These are phyloP conservation scores for Megaceryle torquata DNA, from an alignment of 2,113 vertebrate genomes.

Conservation along the genomic window DNA sequence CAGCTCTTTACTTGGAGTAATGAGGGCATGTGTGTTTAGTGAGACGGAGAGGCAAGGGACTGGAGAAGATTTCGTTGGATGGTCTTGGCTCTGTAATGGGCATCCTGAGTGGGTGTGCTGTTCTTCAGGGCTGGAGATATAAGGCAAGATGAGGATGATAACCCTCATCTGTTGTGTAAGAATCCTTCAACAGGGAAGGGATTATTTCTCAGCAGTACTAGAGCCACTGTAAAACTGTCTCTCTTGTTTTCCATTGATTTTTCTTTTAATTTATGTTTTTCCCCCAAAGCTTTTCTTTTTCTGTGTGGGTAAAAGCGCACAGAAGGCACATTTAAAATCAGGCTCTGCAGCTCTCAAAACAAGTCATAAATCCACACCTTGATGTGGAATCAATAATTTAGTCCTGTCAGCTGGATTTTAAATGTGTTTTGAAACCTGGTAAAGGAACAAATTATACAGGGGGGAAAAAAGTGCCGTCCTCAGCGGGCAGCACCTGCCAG, in stretches of 20 bases:
- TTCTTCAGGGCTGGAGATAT: neutral
- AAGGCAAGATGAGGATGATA: neutral
- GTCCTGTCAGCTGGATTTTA: neutral
- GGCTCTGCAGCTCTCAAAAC: neutral
- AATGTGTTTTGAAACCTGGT: neutral
- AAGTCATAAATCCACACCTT: neutral
- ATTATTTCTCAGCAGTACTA: neutral
- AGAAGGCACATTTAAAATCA: neutral
- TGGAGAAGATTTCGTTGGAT: fast-evolving
- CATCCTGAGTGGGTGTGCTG: neutral
- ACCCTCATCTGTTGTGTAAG: fast-evolving
- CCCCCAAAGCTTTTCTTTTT: neutral
- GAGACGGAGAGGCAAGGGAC: neutral
- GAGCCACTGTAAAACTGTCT: neutral
- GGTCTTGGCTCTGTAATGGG: neutral
- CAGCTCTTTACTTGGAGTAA: neutral
- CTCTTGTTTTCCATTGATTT: neutral
- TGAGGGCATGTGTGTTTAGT: fast-evolving
- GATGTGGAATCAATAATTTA: neutral
- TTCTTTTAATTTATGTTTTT: neutral
- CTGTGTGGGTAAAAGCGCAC: neutral
- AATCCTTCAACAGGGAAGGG: neutral
- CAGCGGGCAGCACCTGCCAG: conserved; percentile 4
- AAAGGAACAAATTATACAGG: neutral
- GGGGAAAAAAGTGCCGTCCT: neutral